Evolutionary conservation across 2,888 invertebrate genomes (phyloP), one percentile per base, ranked within the genome.

Genomic region (Lacanobia wlatinum): DNA sequence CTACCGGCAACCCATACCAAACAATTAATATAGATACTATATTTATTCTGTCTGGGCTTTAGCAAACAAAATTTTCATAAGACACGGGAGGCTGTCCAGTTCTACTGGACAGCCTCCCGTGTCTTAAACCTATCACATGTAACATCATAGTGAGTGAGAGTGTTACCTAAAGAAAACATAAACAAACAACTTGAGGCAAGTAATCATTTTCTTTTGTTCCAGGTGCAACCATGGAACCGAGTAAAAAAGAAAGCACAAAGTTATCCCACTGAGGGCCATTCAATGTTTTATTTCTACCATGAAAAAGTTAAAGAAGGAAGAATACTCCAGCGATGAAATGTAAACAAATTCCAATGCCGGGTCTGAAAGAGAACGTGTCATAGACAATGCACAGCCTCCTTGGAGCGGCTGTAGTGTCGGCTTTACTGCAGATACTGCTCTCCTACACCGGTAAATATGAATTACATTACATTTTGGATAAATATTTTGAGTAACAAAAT

Each of bases 381-480:
- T 95, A 95, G 95, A 95, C 94, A 94, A 95, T 96, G 96, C 92
- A 92, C 92, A 92, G 92, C 89, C 91, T 95, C 91, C 90, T 94
- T 85, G 90, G 91, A 90, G 91, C 92, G 90, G 93, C 93, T 90
- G 93, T 91, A 88, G 91, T 91, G 90, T 94, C 95, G 88, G 94
- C 94, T 84, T 83, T 96, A 89, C 89, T 96, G 88, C 96, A 95
- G 87, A 91, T 95, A 91, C 87, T 95, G 59, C 86, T 94, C 75
- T 94, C 92, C 74, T 91, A 92, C 82, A 89, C 95, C 89, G 94
- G 96, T 95, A 90, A 90, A 88, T 67, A 71, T 63, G n/a, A 56
- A 61, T 55, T 2, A 18, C 23, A 48, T 40, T 46, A 74, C 59
- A 43, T 62, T 50, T 46, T 0, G 5, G 1, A 28, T 38, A 60